Conservation (phyloP, 2,113 vertebrate genomes). For the Triplophysa rosa region DNA sequence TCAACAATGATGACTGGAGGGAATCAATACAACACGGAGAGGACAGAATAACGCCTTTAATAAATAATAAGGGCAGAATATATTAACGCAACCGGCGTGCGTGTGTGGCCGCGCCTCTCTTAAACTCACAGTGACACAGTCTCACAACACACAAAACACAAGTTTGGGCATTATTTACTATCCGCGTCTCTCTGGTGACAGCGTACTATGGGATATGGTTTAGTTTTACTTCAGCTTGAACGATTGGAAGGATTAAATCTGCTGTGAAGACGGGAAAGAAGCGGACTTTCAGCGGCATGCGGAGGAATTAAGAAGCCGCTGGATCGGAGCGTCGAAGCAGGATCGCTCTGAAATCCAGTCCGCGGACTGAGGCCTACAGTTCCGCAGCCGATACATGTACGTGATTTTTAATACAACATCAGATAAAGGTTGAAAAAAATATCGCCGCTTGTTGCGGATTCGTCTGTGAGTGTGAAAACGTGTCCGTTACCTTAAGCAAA, state of each 20-base stretch:
- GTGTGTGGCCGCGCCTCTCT: constrained; percentile 30
- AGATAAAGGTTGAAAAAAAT: neutral
- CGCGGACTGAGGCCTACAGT: constrained; percentile 18
- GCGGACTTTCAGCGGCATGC: constrained; percentile 10
- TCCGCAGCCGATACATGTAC: constrained; percentile 14
- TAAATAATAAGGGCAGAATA: constrained; percentile 11
- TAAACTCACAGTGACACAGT: neutral
- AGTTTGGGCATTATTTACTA: constrained; percentile 19
- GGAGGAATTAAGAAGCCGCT: neutral
- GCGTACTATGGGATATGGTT: neutral
- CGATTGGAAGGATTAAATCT: neutral
- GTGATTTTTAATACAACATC: neutral
- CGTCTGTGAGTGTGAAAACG: neutral
- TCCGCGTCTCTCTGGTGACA: neutral
- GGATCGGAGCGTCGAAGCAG: neutral
- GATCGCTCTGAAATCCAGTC: constrained; percentile 3
- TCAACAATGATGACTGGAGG: neutral
- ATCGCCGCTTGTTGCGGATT: neutral
- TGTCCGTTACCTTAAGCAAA: constrained; percentile 17
- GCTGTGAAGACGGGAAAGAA: neutral
- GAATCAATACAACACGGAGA: neutral
- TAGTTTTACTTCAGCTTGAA: neutral
- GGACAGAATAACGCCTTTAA: constrained; percentile 12
- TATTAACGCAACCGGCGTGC: neutral
- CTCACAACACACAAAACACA: constrained; percentile 1